Evolutionary conservation across 2,888 invertebrate genomes (phyloP).

Genomic region (Litoditis marina): DNA sequence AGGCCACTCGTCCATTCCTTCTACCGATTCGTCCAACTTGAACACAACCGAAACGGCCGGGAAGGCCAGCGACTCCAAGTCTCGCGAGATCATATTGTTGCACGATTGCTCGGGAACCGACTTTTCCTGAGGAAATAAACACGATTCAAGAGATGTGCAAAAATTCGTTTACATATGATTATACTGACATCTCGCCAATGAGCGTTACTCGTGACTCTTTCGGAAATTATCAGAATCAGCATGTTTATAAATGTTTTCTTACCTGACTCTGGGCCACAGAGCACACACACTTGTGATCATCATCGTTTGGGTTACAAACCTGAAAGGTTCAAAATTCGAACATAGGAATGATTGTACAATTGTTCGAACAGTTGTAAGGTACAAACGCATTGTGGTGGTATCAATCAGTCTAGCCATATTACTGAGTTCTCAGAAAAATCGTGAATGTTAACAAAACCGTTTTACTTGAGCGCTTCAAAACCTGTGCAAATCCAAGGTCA

Average conservation of each 20-base stretch:
- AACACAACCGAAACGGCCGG: constrained; percentile 47
- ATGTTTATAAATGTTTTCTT: background rate
- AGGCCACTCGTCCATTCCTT: constrained; percentile 33
- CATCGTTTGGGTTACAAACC: constrained; percentile 38
- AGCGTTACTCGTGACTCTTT: too few relatives aligned
- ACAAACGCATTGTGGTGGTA: too few relatives aligned
- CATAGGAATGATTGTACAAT: too few relatives aligned
- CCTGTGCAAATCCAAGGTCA: too few relatives aligned
- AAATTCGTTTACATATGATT: background rate
- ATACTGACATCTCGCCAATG: too few relatives aligned
- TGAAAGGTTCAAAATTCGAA: too few relatives aligned
- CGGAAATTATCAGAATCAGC: too few relatives aligned
- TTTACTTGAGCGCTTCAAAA: too few relatives aligned
- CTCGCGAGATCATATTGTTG: constrained; percentile 36
- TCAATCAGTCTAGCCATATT: too few relatives aligned
- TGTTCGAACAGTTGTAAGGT: too few relatives aligned
- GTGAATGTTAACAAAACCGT: too few relatives aligned
- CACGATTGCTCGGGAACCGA: constrained; percentile 45
- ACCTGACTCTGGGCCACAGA: constrained; percentile 41
- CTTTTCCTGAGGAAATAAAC: constrained; percentile 24
- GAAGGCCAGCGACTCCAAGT: constrained; percentile 40
- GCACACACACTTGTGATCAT: constrained; percentile 43
- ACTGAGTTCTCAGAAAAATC: too few relatives aligned
- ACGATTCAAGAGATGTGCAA: background rate
- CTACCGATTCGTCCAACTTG: constrained; percentile 26